Conservation (phyloP, 2,113 vertebrate genomes). For the Dipodomys spectabilis region DNA sequence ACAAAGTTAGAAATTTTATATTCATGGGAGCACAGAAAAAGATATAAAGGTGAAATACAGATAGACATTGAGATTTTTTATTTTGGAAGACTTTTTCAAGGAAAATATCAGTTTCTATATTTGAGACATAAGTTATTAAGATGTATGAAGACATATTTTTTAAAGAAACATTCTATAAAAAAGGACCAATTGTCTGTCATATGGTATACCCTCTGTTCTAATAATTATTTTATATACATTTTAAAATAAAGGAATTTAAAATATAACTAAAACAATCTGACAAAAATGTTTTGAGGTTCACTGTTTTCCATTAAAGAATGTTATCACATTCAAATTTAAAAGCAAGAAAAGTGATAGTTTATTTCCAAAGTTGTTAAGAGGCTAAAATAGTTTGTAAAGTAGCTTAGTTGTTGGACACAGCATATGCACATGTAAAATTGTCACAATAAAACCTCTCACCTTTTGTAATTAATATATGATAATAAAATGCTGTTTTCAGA, state of each 20-base stretch:
- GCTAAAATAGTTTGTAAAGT: not conserved
- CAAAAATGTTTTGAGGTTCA: not conserved
- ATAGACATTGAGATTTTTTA: not conserved
- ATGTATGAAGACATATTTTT: not conserved
- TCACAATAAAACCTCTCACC: too few species aligned
- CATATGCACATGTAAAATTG: too few species aligned
- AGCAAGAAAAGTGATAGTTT: conserved; percentile 1
- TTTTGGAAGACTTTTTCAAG: conserved; percentile 16
- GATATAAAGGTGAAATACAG: not conserved
- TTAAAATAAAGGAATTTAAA: not conserved
- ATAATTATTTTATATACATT: conserved; percentile 12
- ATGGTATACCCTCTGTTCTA: not conserved
- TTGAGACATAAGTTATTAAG: not conserved
- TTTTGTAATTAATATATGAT: too few species aligned
- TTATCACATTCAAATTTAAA: not conserved
- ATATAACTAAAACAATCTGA: not conserved
- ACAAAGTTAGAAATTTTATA: not conserved
- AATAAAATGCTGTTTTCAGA: not conserved
- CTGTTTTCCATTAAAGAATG: not conserved
- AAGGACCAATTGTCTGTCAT: not conserved
- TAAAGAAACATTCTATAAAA: conserved; percentile 30
- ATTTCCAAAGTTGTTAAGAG: not conserved
- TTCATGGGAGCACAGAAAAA: not conserved
- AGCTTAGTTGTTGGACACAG: too few species aligned
- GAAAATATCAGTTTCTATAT: conserved; percentile 24